phyloP scores from a whole-genome alignment of 2,888 invertebrate genomes.

The Drosophila leonis region DNA sequence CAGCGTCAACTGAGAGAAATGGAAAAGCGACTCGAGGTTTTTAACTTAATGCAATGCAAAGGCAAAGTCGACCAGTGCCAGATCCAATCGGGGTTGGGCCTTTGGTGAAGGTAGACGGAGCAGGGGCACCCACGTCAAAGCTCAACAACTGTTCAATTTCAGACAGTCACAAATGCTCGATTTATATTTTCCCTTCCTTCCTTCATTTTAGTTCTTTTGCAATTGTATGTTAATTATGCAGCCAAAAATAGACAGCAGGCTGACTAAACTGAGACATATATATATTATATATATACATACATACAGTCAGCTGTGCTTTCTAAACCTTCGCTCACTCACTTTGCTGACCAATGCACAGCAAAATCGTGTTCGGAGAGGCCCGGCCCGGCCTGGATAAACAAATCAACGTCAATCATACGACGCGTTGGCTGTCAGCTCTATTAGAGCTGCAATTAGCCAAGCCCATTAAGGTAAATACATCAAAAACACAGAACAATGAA shows the following conservation, averaged over 20 bases:
- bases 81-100: background rate
- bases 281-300: background rate
- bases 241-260: conserved; percentile 55
- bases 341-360: conserved; percentile 10
- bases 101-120: background rate
- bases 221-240: conserved; percentile 72
- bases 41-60: conserved; percentile 37
- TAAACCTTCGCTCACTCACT: no score
- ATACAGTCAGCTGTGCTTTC: conserved; percentile 8
- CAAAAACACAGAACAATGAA: background rate
- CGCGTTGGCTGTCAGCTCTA: conserved; percentile 59
- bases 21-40: conserved; percentile 56
- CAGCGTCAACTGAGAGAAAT: conserved; percentile 67
- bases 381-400: conserved; percentile 54
- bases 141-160: conserved; percentile 14
- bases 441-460: conserved; percentile 63
- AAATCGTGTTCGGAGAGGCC: conserved; percentile 15
- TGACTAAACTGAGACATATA: conserved; percentile 15
- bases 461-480: conserved; percentile 34
- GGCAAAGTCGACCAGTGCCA: conserved; percentile 9
- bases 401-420: conserved; percentile 75
- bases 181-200: conserved; percentile 23
- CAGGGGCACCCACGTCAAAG: conserved; percentile 14
- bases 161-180: conserved; percentile 18
- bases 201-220: conserved; percentile 28